Evolutionary conservation across 2,888 invertebrate genomes (phyloP).

Genomic region (Heliconius cydno): DNA sequence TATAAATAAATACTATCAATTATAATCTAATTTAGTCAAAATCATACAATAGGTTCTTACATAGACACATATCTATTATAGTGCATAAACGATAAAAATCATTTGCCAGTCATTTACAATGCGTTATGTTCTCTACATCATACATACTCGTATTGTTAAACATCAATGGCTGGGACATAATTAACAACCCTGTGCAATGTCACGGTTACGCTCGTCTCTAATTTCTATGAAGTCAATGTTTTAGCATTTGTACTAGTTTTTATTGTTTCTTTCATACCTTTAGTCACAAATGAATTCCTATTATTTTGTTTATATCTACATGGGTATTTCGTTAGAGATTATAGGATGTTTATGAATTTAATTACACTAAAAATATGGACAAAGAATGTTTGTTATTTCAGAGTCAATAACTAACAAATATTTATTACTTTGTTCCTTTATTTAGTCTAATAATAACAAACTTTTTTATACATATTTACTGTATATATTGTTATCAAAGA

Average conservation of each 20-base stretch:
- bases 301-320: not conserved
- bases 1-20: not conserved
- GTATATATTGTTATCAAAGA: not conserved
- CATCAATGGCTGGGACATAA: conserved; percentile 15
- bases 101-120: conserved; percentile 6
- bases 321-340: not conserved
- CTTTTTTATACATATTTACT: not conserved
- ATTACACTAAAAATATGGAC: not conserved
- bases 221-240: not conserved
- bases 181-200: conserved; percentile 24
- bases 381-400: not conserved
- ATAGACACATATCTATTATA: not conserved
- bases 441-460: not conserved
- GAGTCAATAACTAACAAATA: not conserved
- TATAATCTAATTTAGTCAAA: conserved; percentile 12
- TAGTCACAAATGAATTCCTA: not conserved
- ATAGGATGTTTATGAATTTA: not conserved
- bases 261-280: not conserved
- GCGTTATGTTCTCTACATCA: not conserved
- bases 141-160: conserved; percentile 11
- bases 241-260: not conserved
- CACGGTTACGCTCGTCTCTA: conserved; percentile 15
- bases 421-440: not conserved
- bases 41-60: conserved; percentile 1
- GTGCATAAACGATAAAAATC: conserved; percentile 16